Percentiles rank a stretch among this genome's conserved stretches.
phyloP scores from a whole-genome alignment of 2,113 vertebrate species.

The Grantiella picta region DNA sequence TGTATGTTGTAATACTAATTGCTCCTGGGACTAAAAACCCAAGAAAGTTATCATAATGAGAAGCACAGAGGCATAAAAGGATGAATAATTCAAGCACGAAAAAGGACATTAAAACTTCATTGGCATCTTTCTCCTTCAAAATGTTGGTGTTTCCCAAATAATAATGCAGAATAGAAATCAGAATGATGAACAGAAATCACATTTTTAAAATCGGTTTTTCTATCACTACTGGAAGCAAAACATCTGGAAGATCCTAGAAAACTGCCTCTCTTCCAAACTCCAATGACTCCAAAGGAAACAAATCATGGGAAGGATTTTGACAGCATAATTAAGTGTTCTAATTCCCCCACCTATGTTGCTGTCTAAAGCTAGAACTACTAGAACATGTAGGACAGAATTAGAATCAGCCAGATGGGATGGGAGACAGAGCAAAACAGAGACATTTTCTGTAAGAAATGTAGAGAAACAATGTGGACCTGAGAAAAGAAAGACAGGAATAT shows the following conservation, averaged over 20 bases:
- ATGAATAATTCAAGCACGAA: not conserved
- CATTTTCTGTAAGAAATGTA: not conserved
- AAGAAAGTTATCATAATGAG: not conserved
- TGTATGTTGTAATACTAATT: not conserved
- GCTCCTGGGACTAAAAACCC: not conserved
- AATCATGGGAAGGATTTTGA: not conserved
- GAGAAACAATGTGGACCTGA: not conserved
- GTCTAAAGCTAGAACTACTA: not conserved
- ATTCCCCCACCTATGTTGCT: not conserved
- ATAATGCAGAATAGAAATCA: not conserved
- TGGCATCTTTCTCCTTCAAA: not conserved
- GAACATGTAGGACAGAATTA: not conserved
- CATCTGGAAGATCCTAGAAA: conserved; percentile 33
- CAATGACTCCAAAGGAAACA: not conserved
- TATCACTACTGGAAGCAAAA: not conserved
- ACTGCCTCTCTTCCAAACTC: not conserved
- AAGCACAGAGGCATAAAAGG: not conserved
- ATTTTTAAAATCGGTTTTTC: not conserved
- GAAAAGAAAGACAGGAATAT: not conserved
- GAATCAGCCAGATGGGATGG: not conserved
- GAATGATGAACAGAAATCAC: not conserved
- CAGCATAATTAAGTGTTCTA: not conserved
- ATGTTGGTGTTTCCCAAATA: not conserved
- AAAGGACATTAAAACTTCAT: not conserved
- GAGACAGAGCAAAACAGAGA: not conserved